Evolutionary conservation across 2,797 vertebrate species (phyloP), one percentile per base, ranked within the genome.

Genomic region (Scyliorhinus canicula): DNA sequence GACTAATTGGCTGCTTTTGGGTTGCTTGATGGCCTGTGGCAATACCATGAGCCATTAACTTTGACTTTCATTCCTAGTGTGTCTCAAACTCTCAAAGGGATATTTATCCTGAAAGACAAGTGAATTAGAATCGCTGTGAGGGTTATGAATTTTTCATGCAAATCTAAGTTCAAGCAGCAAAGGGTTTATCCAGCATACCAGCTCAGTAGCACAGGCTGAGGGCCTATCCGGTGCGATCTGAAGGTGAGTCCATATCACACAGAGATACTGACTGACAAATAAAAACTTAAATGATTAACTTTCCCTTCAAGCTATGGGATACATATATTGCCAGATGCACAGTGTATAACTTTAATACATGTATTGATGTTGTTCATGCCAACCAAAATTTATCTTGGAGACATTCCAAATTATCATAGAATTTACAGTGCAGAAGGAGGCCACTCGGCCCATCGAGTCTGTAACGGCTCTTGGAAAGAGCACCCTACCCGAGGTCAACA

Each of bases 41-140:
- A 74, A 94, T 55, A 94, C 19, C 31, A n/a, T 7, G 47, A 94
- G 67, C 93, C 47, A 74, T 94, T 94, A 94, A 74, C 93, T 94
- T 94, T 74, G 67, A 55, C 67, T 52, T 94, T 94, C 67, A 94
- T 94, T 74, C 65, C 26, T 35, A 55, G 67, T 71, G 14, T 74
- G 65, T 94, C 44, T 71, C 65, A 52, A 44, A 94, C 44, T 94
- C 93, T 94, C 93, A 21, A 55, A 94, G 93, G 44, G 93, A 94
- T 94, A 94, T 94, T 94, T 94, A 94, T 94, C 44, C 67, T 94
- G 93, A 94, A 94, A 94, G 93, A 94, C 93, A 55, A 94, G 67
- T 69, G 35, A 94, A 55, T 74, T 69, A 52, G 93, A 94, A 94
- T 94, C 31, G 26, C 47, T 69, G 12, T 74, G 65, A 94, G 67